phyloP scores from a whole-genome alignment of 2,113 vertebrate species.

The Pelvicachromis taeniatus region DNA sequence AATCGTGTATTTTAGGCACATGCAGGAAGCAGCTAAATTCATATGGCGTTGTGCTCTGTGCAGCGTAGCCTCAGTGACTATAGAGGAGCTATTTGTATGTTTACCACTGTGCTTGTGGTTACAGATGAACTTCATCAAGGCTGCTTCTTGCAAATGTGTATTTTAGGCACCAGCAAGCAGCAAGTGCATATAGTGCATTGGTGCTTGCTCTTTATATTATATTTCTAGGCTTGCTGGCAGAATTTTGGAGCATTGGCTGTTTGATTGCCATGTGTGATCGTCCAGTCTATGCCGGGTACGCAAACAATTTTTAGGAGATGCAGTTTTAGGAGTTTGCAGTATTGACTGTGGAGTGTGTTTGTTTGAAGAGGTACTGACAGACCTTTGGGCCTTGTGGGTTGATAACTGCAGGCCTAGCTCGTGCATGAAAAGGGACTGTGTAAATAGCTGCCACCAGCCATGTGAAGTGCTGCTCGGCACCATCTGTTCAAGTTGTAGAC shows the following conservation, averaged over 20 bases:
- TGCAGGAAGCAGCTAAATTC: background rate
- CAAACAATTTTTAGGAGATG: too few species aligned
- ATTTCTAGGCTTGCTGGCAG: background rate
- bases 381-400: background rate
- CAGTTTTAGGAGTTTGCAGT: background rate
- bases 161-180: background rate
- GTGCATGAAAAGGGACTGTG: background rate
- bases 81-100: background rate
- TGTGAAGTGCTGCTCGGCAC: slow-evolving; percentile 4
- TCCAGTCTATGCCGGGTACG: background rate
- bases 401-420: background rate
- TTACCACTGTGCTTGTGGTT: background rate
- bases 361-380: background rate
- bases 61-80: background rate
- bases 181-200: background rate
- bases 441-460: background rate
- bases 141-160: background rate
- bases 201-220: background rate
- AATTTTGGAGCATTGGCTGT: background rate
- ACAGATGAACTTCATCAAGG: background rate
- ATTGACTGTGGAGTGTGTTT: slow-evolving; percentile 1
- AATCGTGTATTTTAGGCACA: background rate
- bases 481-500: background rate
- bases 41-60: background rate
- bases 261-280: background rate